Conservation (phyloP, 2,797 vertebrate genomes). For the Amblyraja radiata region DNA sequence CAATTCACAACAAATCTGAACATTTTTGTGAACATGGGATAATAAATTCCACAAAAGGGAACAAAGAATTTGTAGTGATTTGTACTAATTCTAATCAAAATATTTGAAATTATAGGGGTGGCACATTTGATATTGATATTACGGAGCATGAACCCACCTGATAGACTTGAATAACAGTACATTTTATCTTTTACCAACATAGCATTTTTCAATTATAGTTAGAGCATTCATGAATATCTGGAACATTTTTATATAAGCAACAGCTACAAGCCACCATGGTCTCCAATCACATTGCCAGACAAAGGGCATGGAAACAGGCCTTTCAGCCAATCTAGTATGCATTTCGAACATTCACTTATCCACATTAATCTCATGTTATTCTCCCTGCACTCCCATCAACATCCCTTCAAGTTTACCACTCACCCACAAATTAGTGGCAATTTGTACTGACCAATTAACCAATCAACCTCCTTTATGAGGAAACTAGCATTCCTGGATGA, state of each 20-base stretch:
- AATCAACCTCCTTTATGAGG: too few species aligned
- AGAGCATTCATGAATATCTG: neutral
- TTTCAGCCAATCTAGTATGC: too few species aligned
- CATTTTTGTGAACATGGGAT: neutral
- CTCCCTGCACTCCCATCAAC: too few species aligned
- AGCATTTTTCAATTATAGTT: neutral
- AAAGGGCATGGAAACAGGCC: too few species aligned
- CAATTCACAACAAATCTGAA: neutral
- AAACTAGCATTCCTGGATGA: too few species aligned
- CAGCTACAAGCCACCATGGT: neutral
- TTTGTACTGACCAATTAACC: too few species aligned
- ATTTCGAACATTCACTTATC: too few species aligned
- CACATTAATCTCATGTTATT: too few species aligned
- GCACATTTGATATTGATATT: neutral
- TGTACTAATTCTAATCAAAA: neutral
- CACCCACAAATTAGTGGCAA: too few species aligned
- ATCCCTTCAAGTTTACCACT: too few species aligned
- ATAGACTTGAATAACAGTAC: too few species aligned
- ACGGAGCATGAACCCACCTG: neutral
- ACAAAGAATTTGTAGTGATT: neutral
- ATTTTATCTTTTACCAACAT: neutral
- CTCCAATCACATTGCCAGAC: neutral
- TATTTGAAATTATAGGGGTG: neutral
- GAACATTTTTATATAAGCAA: too few species aligned
- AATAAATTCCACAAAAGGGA: neutral